These are phyloP conservation scores for Quadriops clusia DNA, from an alignment of 2,888 invertebrate genomes.

Conservation along the genomic window DNA sequence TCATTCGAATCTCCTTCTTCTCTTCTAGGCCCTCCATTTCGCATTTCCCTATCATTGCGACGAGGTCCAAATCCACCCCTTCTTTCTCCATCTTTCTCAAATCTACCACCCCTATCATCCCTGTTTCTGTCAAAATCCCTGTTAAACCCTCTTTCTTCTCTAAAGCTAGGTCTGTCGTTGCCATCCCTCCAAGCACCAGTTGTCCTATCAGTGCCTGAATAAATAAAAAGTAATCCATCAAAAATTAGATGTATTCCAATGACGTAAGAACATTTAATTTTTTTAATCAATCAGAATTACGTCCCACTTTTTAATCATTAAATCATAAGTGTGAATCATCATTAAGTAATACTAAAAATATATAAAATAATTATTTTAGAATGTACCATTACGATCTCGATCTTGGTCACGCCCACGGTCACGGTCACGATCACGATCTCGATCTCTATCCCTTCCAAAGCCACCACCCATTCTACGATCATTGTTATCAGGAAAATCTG, in stretches of 20 bases:
- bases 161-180: conserved; percentile 23
- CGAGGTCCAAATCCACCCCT: conserved; percentile 27
- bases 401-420: conserved; percentile 16
- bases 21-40: conserved; percentile 24
- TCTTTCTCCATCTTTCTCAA: conserved; percentile 23
- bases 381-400: too few relatives aligned
- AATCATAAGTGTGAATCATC: too few relatives aligned
- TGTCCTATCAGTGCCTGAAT: too few relatives aligned
- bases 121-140: conserved; percentile 19
- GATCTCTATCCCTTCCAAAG: conserved; percentile 32
- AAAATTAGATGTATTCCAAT: too few relatives aligned
- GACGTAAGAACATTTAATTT: too few relatives aligned
- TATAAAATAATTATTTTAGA: too few relatives aligned
- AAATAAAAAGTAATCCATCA: too few relatives aligned
- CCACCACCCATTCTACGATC: conserved; percentile 21
- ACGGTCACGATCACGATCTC: conserved; percentile 25
- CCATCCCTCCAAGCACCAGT: conserved; percentile 38
- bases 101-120: conserved; percentile 12
- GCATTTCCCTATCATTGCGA: conserved; percentile 28
- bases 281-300: too few relatives aligned
- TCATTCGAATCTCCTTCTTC: conserved; percentile 28
- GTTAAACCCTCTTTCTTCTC: conserved; percentile 20
- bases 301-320: too few relatives aligned
- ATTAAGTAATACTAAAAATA: not conserved
- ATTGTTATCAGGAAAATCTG: conserved; percentile 35